Base-by-base conservation (phyloP, 2,113 vertebrate genomes). In the Mesocricetus auratus region DNA sequence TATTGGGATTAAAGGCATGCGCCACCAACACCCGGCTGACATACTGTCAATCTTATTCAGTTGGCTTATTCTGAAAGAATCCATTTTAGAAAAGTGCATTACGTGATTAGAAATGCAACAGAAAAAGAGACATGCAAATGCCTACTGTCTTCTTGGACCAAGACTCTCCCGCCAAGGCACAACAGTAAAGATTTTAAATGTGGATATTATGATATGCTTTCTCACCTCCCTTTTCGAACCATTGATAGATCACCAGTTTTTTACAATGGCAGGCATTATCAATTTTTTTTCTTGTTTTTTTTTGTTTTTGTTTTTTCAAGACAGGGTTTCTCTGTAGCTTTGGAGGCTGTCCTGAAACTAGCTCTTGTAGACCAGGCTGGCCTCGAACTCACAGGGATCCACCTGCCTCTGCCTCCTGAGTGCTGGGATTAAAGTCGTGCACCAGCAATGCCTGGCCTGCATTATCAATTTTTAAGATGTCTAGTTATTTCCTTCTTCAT, bases 31-130 rank as follows among this genome's bases (percentile, higher is more conserved):
- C n/a, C n/a, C n/a, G n/a, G n/a, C n/a, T n/a, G 47, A 95, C n/a
- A 75, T 9, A 8, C 21, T 94, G 75, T 89, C 24, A 7, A 50
- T 31, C 21, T 85, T 94, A 73, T 73, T 89, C 31, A 73, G 73
- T 69, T 85, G n/a, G 89, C 33, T 66, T 64, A 58, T 56, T 62
- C 81, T 39, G 24, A 66, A 33, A 86, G 60, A 82, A 42, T 91
- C 71, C 45, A 60, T 66, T 85, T 94, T 89, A 89, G 77, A 79
- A 96, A 95, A 83, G 7, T 58, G 26, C 21, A 73, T 42, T 88
- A 74, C 17, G 13, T 91, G 50, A 83, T 47, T 83, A 56, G 53
- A 91, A 88, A 66, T 77, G 8, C 69, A 83, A 21, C 50, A 45
- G 6, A 36, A 79, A 91, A 56, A 68, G 79, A 83, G n/a, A 69